Base-by-base conservation (phyloP, 23 tunicate species). In the Aplidium turbinatum region DNA sequence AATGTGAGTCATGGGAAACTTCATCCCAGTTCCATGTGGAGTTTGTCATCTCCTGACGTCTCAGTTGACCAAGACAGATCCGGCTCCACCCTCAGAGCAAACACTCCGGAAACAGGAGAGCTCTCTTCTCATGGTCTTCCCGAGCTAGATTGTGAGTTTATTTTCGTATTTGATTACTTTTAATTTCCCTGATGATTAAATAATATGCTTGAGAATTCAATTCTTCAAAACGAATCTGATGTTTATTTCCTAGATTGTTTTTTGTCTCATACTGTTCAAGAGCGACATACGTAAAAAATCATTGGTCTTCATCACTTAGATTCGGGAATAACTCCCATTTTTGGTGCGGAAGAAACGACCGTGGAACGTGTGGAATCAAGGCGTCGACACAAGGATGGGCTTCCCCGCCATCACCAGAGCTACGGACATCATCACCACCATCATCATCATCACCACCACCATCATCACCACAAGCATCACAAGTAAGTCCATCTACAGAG, bases 371-470 rank as follows among this genome's bases (percentile, higher is more conserved):
- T 20, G 27, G 63, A 51, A 29, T 19, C 76, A 16, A 31, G 72
- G 28, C 87, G 85, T 33, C 85, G 78, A 68, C 83, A 82, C 47
- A 77, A 81, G 52, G 78, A 72, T 35, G 83, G 72, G 21, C 47
- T 39, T 13, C 60, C 80, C 26, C 78, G 82, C 45, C 96, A 82
- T 70, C 96, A 88, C 65, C 87, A 88, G 29, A 80, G 71, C 55
- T 70, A 75, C 58, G 42, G 55, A 50, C 87, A 75, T 62, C 87
- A 81, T 53, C 94, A 82, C 70, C 85, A 86, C 48, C 96, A 89
- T 70, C 97, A 88, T 32, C 96, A 88, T 42, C 78, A 75, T 34
- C 96, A 90, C 57, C 89, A 83, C 52, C 97, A 90, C 70, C 97
- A 90, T 56, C 97, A 90, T 57, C 97, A 90, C 82, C 89, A 90